Evolutionary conservation across 2,888 invertebrate genomes (phyloP).

Genomic region (Sylvicola cinctus): DNA sequence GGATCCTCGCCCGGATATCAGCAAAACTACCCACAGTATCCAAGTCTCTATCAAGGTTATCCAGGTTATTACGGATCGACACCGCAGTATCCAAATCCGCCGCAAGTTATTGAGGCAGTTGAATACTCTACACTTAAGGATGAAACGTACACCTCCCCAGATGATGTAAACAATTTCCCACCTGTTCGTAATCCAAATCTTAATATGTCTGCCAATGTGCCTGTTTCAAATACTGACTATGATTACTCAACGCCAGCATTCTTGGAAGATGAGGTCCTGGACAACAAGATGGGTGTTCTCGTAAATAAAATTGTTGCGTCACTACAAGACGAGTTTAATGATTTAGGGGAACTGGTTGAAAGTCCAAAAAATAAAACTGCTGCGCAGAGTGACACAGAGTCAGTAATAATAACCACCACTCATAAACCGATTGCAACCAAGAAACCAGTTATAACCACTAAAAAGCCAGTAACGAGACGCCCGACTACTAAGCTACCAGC

Average conservation of each 20-base stretch:
- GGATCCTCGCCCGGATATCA: constrained; percentile 1
- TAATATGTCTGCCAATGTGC: constrained; percentile 40
- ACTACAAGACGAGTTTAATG: constrained; percentile 63
- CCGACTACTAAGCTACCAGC: constrained; percentile 9
- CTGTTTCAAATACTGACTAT: constrained; percentile 30
- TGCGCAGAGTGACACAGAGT: constrained; percentile 11
- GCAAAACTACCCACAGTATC: neutral
- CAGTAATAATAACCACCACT: constrained; percentile 10
- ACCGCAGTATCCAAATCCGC: neutral
- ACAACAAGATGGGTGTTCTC: constrained; percentile 60
- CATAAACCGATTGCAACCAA: constrained; percentile 11
- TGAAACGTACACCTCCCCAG: constrained; percentile 43
- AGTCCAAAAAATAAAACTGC: constrained; percentile 24
- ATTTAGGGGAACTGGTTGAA: constrained; percentile 54
- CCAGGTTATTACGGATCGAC: neutral
- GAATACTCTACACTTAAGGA: constrained; percentile 15
- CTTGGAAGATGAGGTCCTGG: constrained; percentile 51
- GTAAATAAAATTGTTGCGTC: constrained; percentile 70
- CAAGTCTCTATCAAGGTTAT: neutral
- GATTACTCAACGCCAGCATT: constrained; percentile 61
- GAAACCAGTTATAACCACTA: constrained; percentile 8
- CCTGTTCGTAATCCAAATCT: constrained; percentile 69
- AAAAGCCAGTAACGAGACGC: neutral
- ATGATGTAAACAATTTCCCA: constrained; percentile 60
- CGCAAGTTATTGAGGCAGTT: neutral